These are phyloP conservation scores for Pycnonotus jocosus DNA, from an alignment of 2,113 vertebrate species.

Conservation along the genomic window DNA sequence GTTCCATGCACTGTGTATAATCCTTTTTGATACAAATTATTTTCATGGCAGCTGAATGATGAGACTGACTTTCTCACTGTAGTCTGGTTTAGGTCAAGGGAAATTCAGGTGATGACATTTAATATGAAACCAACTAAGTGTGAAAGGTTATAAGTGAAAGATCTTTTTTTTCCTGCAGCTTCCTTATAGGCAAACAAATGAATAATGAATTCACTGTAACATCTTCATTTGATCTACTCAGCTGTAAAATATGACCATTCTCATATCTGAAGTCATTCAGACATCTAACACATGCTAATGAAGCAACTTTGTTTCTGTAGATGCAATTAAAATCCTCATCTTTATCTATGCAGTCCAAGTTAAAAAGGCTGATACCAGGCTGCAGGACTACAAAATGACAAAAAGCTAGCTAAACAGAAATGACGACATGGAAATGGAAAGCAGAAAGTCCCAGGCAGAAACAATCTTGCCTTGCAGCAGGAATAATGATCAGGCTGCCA, in stretches of 20 bases:
- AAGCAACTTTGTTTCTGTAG: not conserved
- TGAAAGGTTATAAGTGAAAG: slow-evolving; percentile 44
- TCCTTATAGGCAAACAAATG: slow-evolving; percentile 27
- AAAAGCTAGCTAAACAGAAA: slow-evolving; percentile 21
- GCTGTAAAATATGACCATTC: slow-evolving; percentile 32
- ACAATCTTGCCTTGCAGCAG: slow-evolving; percentile 76
- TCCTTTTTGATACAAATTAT: not conserved
- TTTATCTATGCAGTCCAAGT: slow-evolving; percentile 34
- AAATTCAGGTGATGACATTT: slow-evolving; percentile 18
- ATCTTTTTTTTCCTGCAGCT: not conserved
- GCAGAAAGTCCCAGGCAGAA: slow-evolving; percentile 14
- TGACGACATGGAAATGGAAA: not conserved
- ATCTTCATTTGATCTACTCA: slow-evolving; percentile 45
- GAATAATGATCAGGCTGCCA: slow-evolving; percentile 78
- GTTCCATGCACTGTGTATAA: not conserved
- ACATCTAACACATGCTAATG: slow-evolving; percentile 45
- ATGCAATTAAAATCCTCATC: slow-evolving; percentile 17
- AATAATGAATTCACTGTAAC: slow-evolving; percentile 50
- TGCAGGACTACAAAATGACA: not conserved
- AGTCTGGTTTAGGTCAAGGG: slow-evolving; percentile 5
- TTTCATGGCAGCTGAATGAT: not conserved
- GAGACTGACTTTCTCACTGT: not conserved
- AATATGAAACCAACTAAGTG: slow-evolving; percentile 37
- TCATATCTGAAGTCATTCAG: slow-evolving; percentile 37
- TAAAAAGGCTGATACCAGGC: slow-evolving; percentile 10